phyloP scores from a whole-genome alignment of 2,113 vertebrate genomes.

The Trachemys scripta region DNA sequence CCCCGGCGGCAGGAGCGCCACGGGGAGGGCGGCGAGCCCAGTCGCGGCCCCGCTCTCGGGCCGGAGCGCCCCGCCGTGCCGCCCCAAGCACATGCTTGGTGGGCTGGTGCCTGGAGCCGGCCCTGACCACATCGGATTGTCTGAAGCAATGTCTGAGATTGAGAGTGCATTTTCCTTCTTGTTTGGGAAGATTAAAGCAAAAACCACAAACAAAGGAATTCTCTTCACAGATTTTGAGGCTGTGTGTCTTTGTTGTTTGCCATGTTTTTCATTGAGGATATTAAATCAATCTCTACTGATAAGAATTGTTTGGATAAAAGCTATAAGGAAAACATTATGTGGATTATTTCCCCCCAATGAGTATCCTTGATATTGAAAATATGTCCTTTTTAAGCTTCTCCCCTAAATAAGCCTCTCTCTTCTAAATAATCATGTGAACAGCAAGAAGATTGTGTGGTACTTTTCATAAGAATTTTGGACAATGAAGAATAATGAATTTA shows the following conservation, averaged over 20 bases:
- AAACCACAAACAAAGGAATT: background rate
- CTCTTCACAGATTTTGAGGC: background rate
- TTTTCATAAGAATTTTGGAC: background rate
- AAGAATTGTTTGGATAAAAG: background rate
- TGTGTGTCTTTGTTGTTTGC: fast-evolving
- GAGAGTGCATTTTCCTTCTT: background rate
- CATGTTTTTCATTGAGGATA: background rate
- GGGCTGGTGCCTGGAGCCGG: no score
- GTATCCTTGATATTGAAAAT: background rate
- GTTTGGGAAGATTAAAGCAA: background rate
- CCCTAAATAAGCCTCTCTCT: background rate
- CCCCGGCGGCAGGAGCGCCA: no score
- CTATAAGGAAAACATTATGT: background rate
- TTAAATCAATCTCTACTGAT: background rate
- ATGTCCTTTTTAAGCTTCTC: background rate
- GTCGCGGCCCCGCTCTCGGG: no score
- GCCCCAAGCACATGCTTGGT: no score
- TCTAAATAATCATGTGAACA: background rate
- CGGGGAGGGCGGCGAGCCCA: no score
- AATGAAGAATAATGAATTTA: background rate
- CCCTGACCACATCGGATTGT: background rate
- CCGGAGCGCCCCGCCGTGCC: no score
- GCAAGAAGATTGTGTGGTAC: background rate
- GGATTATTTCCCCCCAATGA: background rate
- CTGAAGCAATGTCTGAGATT: background rate